Percentiles rank a stretch among this genome's conserved stretches.
These are phyloP conservation scores for Aulostomus chinensis DNA, from an alignment of 2,797 vertebrate genomes.

Conservation along the genomic window DNA sequence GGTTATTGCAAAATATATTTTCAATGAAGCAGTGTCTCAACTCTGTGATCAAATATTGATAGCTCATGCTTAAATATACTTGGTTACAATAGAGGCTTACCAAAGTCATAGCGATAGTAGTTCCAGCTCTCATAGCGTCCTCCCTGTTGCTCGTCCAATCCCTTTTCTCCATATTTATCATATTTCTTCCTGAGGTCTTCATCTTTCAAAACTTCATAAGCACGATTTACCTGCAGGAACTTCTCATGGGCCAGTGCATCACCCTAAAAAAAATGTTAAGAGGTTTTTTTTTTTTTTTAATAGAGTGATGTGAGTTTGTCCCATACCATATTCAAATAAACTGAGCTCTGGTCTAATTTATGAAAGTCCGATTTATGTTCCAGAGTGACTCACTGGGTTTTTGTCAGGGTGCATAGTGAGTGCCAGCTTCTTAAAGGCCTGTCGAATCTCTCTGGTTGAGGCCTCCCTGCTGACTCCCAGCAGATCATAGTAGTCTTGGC, in stretches of 20 bases:
- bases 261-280: slow-evolving; percentile 73
- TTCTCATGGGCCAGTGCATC: slow-evolving; percentile 91
- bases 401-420: slow-evolving; percentile 97
- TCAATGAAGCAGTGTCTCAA: too few species aligned
- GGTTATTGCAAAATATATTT: too few species aligned
- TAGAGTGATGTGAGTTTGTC: too few species aligned
- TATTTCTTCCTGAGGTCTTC: slow-evolving; percentile 96
- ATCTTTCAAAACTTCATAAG: slow-evolving; percentile 97
- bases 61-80: too few species aligned
- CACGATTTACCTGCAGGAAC: slow-evolving; percentile 94
- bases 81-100: slow-evolving; percentile 56
- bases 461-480: slow-evolving; percentile 89
- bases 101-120: slow-evolving; percentile 96
- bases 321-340: too few species aligned
- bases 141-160: slow-evolving; percentile 88
- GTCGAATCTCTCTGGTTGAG: slow-evolving; percentile 91
- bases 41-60: too few species aligned
- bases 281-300: not conserved
- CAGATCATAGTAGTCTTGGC: slow-evolving; percentile 87
- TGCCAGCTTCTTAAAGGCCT: slow-evolving; percentile 95
- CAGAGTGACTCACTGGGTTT: slow-evolving; percentile 82
- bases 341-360: too few species aligned
- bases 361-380: too few species aligned
- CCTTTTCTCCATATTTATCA: slow-evolving; percentile 97
- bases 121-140: slow-evolving; percentile 97